These are phyloP conservation scores for Ditula angustiorana DNA, from an alignment of 2,888 invertebrate genomes.

Conservation along the genomic window DNA sequence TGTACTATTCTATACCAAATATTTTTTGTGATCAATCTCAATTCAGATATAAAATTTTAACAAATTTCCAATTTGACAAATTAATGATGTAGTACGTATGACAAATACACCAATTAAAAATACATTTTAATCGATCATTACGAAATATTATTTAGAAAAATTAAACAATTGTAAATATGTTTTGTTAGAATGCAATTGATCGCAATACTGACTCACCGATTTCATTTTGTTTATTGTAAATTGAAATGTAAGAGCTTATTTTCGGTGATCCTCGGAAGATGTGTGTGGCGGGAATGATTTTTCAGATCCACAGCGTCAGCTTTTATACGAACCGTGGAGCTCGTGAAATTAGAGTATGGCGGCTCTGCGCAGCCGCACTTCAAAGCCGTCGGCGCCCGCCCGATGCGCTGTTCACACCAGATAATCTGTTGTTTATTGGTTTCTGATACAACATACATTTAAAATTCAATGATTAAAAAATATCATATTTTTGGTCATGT, in stretches of 20 bases:
- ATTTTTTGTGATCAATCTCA: too few relatives aligned
- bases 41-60: too few relatives aligned
- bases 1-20: too few relatives aligned
- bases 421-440: slow-evolving; percentile 23
- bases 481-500: background rate
- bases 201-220: slow-evolving; percentile 70
- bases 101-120: too few relatives aligned
- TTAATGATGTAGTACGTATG: too few relatives aligned
- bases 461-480: background rate
- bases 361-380: slow-evolving; percentile 48
- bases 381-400: slow-evolving; percentile 57
- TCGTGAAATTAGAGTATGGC: slow-evolving; percentile 78
- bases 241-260: slow-evolving; percentile 52
- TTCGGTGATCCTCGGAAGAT: slow-evolving; percentile 71
- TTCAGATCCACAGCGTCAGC: slow-evolving; percentile 72
- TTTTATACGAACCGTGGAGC: slow-evolving; percentile 75
- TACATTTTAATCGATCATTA: background rate
- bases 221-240: slow-evolving; percentile 67
- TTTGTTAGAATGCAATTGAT: background rate
- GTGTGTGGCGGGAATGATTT: slow-evolving; percentile 81
- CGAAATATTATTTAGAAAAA: background rate
- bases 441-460: background rate
- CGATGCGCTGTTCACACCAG: slow-evolving; percentile 23
- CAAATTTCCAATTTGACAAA: too few relatives aligned
- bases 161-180: background rate